Conservation (phyloP, 2,113 vertebrate genomes). For the Halichoerus grypus region DNA sequence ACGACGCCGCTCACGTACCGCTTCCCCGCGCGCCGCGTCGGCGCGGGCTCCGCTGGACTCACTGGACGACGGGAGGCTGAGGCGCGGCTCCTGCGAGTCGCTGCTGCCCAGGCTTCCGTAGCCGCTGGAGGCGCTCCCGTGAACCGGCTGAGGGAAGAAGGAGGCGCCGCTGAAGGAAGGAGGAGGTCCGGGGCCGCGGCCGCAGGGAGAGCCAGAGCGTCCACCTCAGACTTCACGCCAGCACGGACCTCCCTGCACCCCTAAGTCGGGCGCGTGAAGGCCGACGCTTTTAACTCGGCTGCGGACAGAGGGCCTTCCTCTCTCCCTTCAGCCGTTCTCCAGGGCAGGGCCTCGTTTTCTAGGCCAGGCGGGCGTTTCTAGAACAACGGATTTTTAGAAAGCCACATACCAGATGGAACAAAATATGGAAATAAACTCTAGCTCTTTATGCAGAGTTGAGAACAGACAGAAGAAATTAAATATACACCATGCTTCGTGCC, state of each 20-base stretch:
- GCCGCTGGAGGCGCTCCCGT: conserved; percentile 92
- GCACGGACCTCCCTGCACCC: too few species aligned
- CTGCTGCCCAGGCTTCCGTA: conserved; percentile 94
- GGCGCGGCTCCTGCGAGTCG: conserved; percentile 92
- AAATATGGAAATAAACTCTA: not conserved
- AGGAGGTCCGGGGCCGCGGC: too few species aligned
- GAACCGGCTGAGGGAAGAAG: conserved; percentile 87
- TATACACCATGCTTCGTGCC: not conserved
- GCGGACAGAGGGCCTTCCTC: not conserved
- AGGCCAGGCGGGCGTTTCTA: not conserved
- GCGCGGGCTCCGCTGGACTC: conserved; percentile 87
- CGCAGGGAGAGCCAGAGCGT: too few species aligned
- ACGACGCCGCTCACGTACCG: conserved; percentile 65
- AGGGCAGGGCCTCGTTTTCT: not conserved
- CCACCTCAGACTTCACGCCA: not conserved
- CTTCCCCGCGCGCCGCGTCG: conserved; percentile 80
- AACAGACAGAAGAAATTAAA: not conserved
- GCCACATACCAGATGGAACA: not conserved
- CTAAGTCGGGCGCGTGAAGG: fast-evolving
- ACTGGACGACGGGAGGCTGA: conserved; percentile 92
- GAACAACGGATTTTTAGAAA: not conserved
- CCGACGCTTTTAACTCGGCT: fast-evolving
- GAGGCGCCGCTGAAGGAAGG: fast-evolving
- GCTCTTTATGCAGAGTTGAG: not conserved
- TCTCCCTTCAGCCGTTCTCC: not conserved